Evolutionary conservation across 2,113 vertebrate species (phyloP).

Genomic region (Amblyopsis rosae): DNA sequence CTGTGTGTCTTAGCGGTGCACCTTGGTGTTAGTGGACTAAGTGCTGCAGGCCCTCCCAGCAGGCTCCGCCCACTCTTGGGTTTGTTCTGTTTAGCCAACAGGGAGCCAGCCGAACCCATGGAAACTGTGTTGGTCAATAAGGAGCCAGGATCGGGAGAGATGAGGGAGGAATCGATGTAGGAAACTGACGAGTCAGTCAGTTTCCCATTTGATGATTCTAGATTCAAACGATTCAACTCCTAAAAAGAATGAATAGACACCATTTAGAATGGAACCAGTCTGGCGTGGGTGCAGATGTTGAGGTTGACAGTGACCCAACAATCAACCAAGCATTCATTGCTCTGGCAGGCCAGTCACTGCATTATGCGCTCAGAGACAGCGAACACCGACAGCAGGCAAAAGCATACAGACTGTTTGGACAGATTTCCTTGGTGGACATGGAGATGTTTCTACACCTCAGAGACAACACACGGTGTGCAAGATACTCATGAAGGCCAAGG

Average conservation of each 20-base stretch:
- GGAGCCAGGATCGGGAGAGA: constrained; percentile 88
- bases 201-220: constrained; percentile 96
- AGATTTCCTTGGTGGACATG: too few relatives aligned
- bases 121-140: constrained; percentile 61
- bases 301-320: too few relatives aligned
- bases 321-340: too few relatives aligned
- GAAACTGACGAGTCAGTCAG: constrained; percentile 92
- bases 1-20: constrained; percentile 40
- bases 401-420: too few relatives aligned
- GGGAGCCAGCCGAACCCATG: constrained; percentile 84
- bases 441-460: too few relatives aligned
- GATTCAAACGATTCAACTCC: constrained; percentile 96
- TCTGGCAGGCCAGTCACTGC: too few relatives aligned
- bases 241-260: constrained; percentile 44
- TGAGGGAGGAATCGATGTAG: constrained; percentile 94
- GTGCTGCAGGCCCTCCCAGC: constrained; percentile 87
- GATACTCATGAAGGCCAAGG: too few relatives aligned
- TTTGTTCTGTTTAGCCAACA: constrained; percentile 95
- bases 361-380: too few relatives aligned
- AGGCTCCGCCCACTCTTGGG: constrained; percentile 94
- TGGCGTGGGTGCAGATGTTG: too few relatives aligned
- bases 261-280: neutral
- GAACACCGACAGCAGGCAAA: too few relatives aligned
- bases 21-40: constrained; percentile 96
- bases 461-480: too few relatives aligned